Evolutionary conservation across 2,113 vertebrate genomes (phyloP).

Genomic region (Vidua chalybeata): DNA sequence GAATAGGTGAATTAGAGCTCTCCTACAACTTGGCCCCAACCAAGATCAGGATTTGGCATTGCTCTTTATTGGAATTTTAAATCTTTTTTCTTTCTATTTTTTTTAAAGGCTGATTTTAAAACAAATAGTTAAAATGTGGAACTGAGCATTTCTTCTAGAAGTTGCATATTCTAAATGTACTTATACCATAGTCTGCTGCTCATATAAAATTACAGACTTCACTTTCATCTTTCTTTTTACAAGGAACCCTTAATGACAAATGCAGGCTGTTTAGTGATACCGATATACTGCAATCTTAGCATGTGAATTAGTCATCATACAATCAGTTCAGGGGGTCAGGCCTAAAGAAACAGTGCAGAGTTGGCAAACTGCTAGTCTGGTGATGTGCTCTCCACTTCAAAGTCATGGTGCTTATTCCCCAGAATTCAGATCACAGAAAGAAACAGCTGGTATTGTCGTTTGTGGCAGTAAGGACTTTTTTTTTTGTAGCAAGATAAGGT

Average conservation of each 20-base stretch:
- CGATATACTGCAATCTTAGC: constrained; percentile 82
- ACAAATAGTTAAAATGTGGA: constrained; percentile 61
- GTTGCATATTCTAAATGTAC: constrained; percentile 67
- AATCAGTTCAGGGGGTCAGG: constrained; percentile 86
- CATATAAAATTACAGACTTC: constrained; percentile 79
- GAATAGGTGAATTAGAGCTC: background rate
- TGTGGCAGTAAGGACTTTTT: constrained; percentile 48
- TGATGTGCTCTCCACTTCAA: constrained; percentile 82
- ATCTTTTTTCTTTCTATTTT: background rate
- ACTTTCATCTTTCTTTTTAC: constrained; percentile 86
- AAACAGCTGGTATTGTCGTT: constrained; percentile 86
- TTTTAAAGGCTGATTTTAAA: constrained; percentile 40
- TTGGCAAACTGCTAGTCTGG: constrained; percentile 73
- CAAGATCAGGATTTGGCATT: background rate
- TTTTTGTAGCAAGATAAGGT: constrained; percentile 74
- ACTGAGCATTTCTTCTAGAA: constrained; percentile 66
- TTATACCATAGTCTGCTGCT: constrained; percentile 67
- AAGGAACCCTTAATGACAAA: constrained; percentile 93
- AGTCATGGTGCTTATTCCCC: constrained; percentile 70
- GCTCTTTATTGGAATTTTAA: background rate
- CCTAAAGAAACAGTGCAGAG: constrained; percentile 83
- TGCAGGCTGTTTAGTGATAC: constrained; percentile 88
- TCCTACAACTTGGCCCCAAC: background rate
- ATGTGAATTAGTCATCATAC: constrained; percentile 90
- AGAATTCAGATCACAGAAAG: constrained; percentile 77